phyloP scores from a whole-genome alignment of 2,797 vertebrate genomes.

The Cyclopterus lumpus region DNA sequence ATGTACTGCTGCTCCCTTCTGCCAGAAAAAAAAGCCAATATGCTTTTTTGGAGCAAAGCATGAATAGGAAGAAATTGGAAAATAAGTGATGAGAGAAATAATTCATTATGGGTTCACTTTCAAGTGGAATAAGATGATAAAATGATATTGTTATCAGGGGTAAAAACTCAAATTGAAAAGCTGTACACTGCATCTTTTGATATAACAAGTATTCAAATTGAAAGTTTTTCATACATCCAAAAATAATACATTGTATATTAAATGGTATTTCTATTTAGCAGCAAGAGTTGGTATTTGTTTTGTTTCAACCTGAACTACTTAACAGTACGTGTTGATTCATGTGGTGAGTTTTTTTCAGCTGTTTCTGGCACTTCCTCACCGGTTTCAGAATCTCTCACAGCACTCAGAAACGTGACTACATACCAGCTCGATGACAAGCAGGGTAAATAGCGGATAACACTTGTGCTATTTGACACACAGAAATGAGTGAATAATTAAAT shows the following conservation, averaged over 20 bases:
- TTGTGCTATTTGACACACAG: conserved; percentile 39
- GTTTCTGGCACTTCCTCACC: conserved; percentile 61
- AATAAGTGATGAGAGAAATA: background rate
- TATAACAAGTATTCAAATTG: background rate
- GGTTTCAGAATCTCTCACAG: conserved; percentile 50
- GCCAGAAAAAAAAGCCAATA: conserved; percentile 31
- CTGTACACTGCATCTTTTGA: background rate
- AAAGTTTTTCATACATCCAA: background rate
- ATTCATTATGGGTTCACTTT: conserved; percentile 11
- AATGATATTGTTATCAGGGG: conserved; percentile 19
- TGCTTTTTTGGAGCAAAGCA: background rate
- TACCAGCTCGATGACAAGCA: conserved; percentile 57
- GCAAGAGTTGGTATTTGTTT: conserved; percentile 11
- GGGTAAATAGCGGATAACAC: conserved; percentile 37
- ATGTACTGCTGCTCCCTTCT: conserved; percentile 27
- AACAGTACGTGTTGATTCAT: conserved; percentile 34
- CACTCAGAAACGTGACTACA: conserved; percentile 26
- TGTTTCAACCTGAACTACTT: conserved; percentile 11
- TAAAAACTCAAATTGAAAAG: conserved; percentile 7
- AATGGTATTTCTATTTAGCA: conserved; percentile 1
- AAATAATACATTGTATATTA: background rate
- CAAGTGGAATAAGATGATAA: background rate
- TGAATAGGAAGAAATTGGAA: background rate
- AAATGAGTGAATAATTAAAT: conserved; percentile 70
- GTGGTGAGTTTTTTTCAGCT: conserved; percentile 43